These are phyloP conservation scores for Nasonia oneida DNA, from an alignment of 2,888 invertebrate genomes.

Conservation along the genomic window DNA sequence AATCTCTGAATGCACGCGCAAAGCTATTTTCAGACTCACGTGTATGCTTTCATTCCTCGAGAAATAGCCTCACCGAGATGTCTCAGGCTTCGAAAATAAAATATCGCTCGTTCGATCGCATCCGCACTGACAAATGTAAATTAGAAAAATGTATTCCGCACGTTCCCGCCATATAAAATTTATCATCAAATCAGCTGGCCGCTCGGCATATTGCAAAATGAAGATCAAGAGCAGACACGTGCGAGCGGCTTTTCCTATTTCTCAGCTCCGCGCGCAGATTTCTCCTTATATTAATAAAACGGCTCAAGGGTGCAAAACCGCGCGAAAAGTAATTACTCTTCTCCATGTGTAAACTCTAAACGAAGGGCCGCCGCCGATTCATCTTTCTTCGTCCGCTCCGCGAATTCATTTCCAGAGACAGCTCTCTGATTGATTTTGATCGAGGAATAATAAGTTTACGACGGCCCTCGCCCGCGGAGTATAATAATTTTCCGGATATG, in stretches of 20 bases:
- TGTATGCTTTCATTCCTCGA: too few species aligned
- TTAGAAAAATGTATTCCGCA: too few species aligned
- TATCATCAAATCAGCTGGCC: constrained; percentile 23
- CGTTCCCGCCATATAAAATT: constrained; percentile 37
- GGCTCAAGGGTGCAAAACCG: neutral
- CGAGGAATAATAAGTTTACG: neutral
- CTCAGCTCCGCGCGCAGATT: neutral
- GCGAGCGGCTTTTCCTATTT: neutral
- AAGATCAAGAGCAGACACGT: constrained; percentile 37
- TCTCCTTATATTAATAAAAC: constrained; percentile 36
- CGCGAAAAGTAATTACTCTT: neutral
- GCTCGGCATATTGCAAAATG: constrained; percentile 21
- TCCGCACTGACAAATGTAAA: too few species aligned
- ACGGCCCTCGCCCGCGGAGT: neutral
- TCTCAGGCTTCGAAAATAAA: too few species aligned
- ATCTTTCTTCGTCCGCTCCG: neutral
- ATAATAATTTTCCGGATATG: neutral
- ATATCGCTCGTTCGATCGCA: too few species aligned
- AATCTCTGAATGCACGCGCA: too few species aligned
- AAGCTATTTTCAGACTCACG: too few species aligned
- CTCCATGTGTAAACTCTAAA: neutral
- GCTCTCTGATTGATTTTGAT: constrained; percentile 19
- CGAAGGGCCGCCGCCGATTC: neutral
- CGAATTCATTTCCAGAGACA: neutral
- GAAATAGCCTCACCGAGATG: too few species aligned